These are phyloP conservation scores for Nomada hirtipes DNA, from an alignment of 2,888 invertebrate species.

Conservation along the genomic window DNA sequence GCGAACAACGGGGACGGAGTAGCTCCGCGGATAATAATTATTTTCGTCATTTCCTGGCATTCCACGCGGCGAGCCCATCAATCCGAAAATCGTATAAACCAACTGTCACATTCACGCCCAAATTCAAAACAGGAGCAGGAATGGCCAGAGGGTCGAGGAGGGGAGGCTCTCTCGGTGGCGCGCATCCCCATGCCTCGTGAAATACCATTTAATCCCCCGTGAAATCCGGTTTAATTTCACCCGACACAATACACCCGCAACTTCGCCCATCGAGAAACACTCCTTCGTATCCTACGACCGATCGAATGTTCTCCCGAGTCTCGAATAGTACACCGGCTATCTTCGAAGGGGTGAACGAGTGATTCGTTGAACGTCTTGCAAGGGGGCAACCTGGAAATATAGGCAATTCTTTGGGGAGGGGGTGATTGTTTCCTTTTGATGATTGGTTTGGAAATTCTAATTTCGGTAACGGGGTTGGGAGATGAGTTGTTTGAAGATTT, in stretches of 20 bases:
- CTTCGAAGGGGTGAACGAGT: neutral
- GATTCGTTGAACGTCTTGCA: neutral
- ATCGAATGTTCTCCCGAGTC: slow-evolving; percentile 27
- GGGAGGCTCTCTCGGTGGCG: slow-evolving; percentile 16
- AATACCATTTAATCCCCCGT: slow-evolving; percentile 76
- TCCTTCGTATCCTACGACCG: slow-evolving; percentile 3
- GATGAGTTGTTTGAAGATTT: neutral
- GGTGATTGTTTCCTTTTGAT: neutral
- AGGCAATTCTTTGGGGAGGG: neutral
- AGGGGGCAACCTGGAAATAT: too few species aligned
- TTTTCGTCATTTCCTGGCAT: slow-evolving; percentile 82
- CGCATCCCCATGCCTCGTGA: slow-evolving; percentile 66
- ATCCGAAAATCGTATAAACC: slow-evolving; percentile 79
- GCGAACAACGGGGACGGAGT: slow-evolving; percentile 58
- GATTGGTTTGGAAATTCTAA: neutral
- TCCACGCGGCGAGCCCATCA: slow-evolving; percentile 76
- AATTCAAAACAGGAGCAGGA: slow-evolving; percentile 73
- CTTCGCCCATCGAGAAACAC: slow-evolving; percentile 23
- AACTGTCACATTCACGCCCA: slow-evolving; percentile 78
- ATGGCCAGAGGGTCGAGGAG: slow-evolving; percentile 5
- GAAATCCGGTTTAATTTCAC: slow-evolving; percentile 75
- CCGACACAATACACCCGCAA: slow-evolving; percentile 65
- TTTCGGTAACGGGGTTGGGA: neutral
- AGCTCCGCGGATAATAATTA: slow-evolving; percentile 74
- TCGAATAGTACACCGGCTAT: neutral